phyloP scores from a whole-genome alignment of 30 jellyfish, hydroid and myxozoan genomes.

The Catostylus mosaicus region DNA sequence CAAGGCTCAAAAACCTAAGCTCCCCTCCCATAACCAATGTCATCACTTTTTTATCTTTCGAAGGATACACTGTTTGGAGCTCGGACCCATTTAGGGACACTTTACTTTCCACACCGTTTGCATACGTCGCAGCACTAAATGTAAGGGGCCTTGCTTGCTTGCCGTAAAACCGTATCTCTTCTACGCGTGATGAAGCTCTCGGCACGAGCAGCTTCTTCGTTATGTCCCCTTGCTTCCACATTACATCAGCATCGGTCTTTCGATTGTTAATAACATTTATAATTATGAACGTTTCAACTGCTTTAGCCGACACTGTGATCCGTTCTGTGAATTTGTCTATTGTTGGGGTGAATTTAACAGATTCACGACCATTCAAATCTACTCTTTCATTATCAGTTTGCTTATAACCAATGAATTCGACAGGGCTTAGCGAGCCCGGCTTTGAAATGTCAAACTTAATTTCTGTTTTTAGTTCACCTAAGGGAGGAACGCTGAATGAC shows the following conservation, averaged over 20 bases:
- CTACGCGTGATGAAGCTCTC: background rate
- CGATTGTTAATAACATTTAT: constrained; percentile 21
- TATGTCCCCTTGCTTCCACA: constrained; percentile 21
- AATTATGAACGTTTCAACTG: background rate
- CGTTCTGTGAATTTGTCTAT: background rate
- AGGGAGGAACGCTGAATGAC: background rate
- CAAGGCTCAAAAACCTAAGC: background rate
- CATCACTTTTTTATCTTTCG: background rate
- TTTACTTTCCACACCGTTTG: background rate
- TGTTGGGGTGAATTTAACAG: constrained; percentile 12
- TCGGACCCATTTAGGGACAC: constrained; percentile 13
- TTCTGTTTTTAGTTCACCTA: background rate
- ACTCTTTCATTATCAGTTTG: background rate
- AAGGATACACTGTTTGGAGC: background rate
- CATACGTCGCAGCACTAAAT: constrained; percentile 21
- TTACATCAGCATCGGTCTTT: constrained; percentile 2
- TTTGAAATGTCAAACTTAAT: background rate
- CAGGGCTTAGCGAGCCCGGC: constrained; percentile 15
- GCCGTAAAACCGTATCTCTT: constrained; percentile 15
- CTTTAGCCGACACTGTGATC: constrained; percentile 1
- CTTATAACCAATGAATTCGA: constrained; percentile 4
- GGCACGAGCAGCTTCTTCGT: constrained; percentile 3
- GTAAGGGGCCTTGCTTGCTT: constrained; percentile 18
- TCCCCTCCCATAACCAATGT: constrained; percentile 16
- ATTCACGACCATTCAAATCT: constrained; percentile 3